Percentiles rank a stretch among this genome's conserved stretches.
These are phyloP conservation scores for Chelmon rostratus DNA, from an alignment of 2,797 vertebrate species.

Conservation along the genomic window DNA sequence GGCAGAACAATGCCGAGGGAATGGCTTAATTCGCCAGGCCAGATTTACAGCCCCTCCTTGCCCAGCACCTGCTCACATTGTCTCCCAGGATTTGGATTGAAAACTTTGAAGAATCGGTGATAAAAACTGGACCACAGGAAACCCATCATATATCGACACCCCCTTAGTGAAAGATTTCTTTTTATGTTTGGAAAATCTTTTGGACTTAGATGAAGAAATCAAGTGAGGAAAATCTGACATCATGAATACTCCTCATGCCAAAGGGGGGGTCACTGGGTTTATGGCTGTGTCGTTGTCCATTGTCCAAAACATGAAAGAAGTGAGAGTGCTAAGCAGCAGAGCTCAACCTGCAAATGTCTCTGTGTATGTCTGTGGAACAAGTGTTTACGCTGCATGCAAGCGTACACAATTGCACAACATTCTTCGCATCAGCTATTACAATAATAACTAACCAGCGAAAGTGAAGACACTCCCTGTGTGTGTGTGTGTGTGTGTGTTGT, in stretches of 20 bases:
- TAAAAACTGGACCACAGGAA: slow-evolving; percentile 64
- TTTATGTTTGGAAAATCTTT: slow-evolving; percentile 67
- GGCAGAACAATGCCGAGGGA: slow-evolving; percentile 78
- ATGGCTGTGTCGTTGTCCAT: slow-evolving; percentile 26
- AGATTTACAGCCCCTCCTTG: slow-evolving; percentile 82
- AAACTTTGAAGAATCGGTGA: slow-evolving; percentile 67
- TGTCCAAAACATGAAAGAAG: slow-evolving; percentile 36
- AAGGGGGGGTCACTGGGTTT: slow-evolving; percentile 43
- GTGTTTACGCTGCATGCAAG: slow-evolving; percentile 28
- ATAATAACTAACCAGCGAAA: slow-evolving; percentile 57
- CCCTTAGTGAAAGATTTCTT: slow-evolving; percentile 36
- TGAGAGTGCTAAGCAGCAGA: slow-evolving; percentile 15
- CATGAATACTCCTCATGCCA: slow-evolving; percentile 47
- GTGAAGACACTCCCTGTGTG: slow-evolving; percentile 40
- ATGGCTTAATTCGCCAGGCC: slow-evolving; percentile 80
- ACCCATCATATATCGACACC: slow-evolving; percentile 29
- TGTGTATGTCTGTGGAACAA: neutral
- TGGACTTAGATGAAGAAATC: slow-evolving; percentile 73
- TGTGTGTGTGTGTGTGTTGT: slow-evolving; percentile 36
- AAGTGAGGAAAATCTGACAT: slow-evolving; percentile 58
- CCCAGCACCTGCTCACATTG: slow-evolving; percentile 81
- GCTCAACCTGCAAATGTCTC: slow-evolving; percentile 23
- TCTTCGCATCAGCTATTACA: slow-evolving; percentile 49
- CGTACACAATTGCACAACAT: slow-evolving; percentile 35
- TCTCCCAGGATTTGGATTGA: slow-evolving; percentile 75